Evolutionary conservation across 2,888 invertebrate species (phyloP), one percentile per base, ranked within the genome.

Genomic region (Dinocampus coccinellae): DNA sequence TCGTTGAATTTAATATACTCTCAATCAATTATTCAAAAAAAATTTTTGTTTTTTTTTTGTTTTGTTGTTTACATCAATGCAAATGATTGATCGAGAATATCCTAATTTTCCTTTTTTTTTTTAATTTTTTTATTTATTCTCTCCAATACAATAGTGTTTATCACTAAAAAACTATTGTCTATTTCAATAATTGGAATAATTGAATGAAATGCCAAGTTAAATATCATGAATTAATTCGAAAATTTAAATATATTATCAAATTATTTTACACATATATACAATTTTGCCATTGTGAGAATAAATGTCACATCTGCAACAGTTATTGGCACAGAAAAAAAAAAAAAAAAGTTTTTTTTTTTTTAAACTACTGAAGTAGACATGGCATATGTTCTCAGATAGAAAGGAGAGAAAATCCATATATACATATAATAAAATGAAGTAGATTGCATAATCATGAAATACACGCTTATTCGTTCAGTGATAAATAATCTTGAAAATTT

Each of bases 171-270:
- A 22, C 16, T 53, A 22, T 53, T 22, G 22, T 53, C 4, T 3
- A 22, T 3, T n/a, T n/a, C 24, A 22, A 20, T 22, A 7, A 13
- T 36, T 11, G 22, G n/a, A 64, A 16, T 33, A 33, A 52, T 39
- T 13, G 11, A 57, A 36, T 62, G 39, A 36, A 36, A 34, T 36
- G 10, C 24, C 26, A 20, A 55, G 10, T 66, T 20, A 34, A n/a
- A n/a, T 16, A 55, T 66, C 33, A 34, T 29, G n/a, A 52, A 33
- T 53, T 29, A 53, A 64, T 20, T 64, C n/a, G 29, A 33, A 33
- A 33, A n/a, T n/a, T 33, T 10, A 52, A 65, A 36, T 75, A 69
- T 67, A 72, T 72, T 74, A 74, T 74, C 67, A 58, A 75, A 72
- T 68, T 73, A 67, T 67, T 69, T 69, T 64, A 62, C 53, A 42